Percentiles rank a stretch among this genome's conserved stretches.
These are phyloP conservation scores for Erebia palarica DNA, from an alignment of 2,888 invertebrate species.

Conservation along the genomic window DNA sequence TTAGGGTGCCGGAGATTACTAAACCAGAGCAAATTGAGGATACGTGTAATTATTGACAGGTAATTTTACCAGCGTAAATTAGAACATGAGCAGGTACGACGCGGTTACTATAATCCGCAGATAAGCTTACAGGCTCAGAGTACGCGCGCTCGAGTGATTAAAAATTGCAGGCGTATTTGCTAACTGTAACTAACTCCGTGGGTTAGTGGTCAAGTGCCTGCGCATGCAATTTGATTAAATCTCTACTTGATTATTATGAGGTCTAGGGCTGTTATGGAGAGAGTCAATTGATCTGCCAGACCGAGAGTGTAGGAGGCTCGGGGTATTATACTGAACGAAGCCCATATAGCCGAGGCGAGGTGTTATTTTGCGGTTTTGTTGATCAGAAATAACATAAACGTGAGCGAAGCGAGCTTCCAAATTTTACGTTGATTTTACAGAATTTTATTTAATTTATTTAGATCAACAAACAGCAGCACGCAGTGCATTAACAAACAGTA, in stretches of 20 bases:
- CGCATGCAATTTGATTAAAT: constrained; percentile 14
- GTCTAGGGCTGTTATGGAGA: no score
- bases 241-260: not conserved
- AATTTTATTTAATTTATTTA: no score
- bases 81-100: constrained; percentile 33
- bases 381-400: no score
- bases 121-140: constrained; percentile 27
- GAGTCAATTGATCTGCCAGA: not conserved
- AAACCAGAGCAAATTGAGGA: constrained; percentile 33
- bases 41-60: constrained; percentile 36
- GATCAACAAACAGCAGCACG: no score
- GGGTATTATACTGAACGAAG: no score
- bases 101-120: constrained; percentile 16
- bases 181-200: constrained; percentile 34
- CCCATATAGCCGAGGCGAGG: no score
- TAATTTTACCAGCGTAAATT: constrained; percentile 36
- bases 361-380: not conserved
- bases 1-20: constrained; percentile 24
- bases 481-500: no score
- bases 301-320: no score
- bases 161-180: constrained; percentile 19
- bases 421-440: no score
- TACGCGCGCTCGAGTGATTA: no score
- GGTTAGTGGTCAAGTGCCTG: constrained; percentile 20
- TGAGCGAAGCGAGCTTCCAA: no score